These are phyloP conservation scores for Melieria picta DNA, from an alignment of 2,888 invertebrate species.

Conservation along the genomic window DNA sequence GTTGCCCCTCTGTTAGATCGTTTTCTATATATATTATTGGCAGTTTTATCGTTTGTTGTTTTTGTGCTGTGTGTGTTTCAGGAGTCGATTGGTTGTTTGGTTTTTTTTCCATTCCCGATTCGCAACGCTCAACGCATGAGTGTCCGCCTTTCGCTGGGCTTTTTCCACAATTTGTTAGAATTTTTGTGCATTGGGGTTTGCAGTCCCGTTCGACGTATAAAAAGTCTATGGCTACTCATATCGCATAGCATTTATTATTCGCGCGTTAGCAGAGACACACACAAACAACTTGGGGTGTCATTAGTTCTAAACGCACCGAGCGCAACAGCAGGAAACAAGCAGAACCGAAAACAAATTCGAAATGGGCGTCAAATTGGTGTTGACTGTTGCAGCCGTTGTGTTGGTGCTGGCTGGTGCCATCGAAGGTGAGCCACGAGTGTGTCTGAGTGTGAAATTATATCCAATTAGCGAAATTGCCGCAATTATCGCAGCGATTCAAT, in stretches of 20 bases:
- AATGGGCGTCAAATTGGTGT: conserved; percentile 30
- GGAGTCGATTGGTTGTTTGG: neutral
- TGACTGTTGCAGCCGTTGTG: conserved; percentile 45
- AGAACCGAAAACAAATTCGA: neutral
- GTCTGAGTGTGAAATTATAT: neutral
- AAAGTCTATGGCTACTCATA: conserved; percentile 50
- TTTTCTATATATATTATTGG: neutral
- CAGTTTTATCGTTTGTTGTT: too few relatives aligned
- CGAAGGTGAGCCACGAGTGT: conserved; percentile 47
- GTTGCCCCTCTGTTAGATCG: neutral
- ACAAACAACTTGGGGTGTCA: conserved; percentile 20
- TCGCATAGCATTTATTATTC: conserved; percentile 51
- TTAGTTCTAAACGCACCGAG: neutral
- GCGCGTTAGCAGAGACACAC: conserved; percentile 50
- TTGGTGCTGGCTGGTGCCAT: conserved; percentile 45
- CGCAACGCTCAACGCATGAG: conserved; percentile 8
- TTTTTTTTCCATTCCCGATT: neutral
- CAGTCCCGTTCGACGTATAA: conserved; percentile 47
- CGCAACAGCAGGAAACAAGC: neutral
- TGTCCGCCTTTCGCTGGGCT: conserved; percentile 5
- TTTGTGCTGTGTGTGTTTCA: too few relatives aligned
- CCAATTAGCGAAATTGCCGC: neutral
- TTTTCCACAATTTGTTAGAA: neutral
- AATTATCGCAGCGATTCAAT: neutral
- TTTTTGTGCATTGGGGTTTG: neutral